Evolutionary conservation across 2,113 vertebrate genomes (phyloP).

Genomic region (Phylloscopus trochilus): DNA sequence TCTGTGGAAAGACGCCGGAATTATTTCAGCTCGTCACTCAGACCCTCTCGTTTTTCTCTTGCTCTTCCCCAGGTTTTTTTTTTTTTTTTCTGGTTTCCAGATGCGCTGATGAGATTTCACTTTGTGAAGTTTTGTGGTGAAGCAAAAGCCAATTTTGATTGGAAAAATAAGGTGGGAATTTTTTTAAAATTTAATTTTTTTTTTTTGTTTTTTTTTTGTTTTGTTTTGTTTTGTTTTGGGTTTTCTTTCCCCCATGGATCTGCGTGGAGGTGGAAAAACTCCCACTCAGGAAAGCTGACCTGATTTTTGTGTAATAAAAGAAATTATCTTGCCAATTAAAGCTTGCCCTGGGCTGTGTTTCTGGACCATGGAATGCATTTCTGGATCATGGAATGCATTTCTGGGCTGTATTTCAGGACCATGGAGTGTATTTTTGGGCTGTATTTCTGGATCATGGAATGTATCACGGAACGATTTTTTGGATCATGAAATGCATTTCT

Average conservation of each 20-base stretch:
- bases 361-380: background rate
- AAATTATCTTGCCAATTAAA: background rate
- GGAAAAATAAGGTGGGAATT: background rate
- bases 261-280: background rate
- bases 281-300: background rate
- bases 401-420: background rate
- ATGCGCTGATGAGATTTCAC: rapidly evolving
- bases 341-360: rapidly evolving
- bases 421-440: background rate
- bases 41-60: background rate
- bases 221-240: too few relatives aligned
- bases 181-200: too few relatives aligned
- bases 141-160: background rate
- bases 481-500: background rate
- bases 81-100: background rate
- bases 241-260: too few relatives aligned
- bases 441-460: too few relatives aligned
- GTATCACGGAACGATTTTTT: too few relatives aligned
- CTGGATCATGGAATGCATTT: background rate
- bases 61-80: background rate
- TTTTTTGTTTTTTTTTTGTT: too few relatives aligned
- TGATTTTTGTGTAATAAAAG: background rate
- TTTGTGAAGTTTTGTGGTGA: background rate
- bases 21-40: background rate
- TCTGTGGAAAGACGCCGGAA: background rate